These are phyloP conservation scores for Psittacus erithacus DNA, from an alignment of 2,113 vertebrate genomes.

Conservation along the genomic window DNA sequence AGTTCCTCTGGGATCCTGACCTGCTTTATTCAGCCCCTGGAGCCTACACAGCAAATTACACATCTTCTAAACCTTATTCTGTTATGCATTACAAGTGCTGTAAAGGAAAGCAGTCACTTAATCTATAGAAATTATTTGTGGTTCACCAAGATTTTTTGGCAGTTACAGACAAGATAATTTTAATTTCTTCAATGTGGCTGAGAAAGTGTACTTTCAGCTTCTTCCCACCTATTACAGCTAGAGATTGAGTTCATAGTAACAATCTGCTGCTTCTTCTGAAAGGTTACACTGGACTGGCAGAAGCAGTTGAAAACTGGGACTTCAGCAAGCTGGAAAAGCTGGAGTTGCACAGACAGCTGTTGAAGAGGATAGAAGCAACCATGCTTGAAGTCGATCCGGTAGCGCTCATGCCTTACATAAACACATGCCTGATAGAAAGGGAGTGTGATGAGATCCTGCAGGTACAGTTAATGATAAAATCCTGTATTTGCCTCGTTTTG, in stretches of 20 bases:
- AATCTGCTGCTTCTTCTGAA: not conserved
- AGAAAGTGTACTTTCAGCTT: not conserved
- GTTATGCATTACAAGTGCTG: not conserved
- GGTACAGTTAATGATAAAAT: not conserved
- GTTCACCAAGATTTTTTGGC: not conserved
- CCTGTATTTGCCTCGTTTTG: not conserved
- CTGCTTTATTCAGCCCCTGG: not conserved
- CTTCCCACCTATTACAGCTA: not conserved
- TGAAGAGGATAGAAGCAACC: slow-evolving; percentile 44
- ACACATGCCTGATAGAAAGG: slow-evolving; percentile 2
- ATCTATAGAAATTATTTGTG: not conserved
- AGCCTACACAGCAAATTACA: not conserved
- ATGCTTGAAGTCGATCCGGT: not conserved
- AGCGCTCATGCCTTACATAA: slow-evolving; percentile 6
- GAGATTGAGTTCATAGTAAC: not conserved
- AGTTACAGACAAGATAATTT: not conserved
- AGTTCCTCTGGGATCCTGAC: not conserved
- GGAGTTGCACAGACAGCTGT: not conserved
- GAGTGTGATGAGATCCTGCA: slow-evolving; percentile 47
- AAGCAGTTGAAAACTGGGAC: slow-evolving; percentile 54
- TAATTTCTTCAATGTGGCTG: not conserved
- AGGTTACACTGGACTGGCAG: slow-evolving; percentile 37
- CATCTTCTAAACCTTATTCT: not conserved
- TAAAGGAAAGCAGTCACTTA: not conserved
- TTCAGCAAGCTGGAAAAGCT: slow-evolving; percentile 46